Conservation (phyloP, 1,140 invertebrate species). For the Saccostrea echinata region DNA sequence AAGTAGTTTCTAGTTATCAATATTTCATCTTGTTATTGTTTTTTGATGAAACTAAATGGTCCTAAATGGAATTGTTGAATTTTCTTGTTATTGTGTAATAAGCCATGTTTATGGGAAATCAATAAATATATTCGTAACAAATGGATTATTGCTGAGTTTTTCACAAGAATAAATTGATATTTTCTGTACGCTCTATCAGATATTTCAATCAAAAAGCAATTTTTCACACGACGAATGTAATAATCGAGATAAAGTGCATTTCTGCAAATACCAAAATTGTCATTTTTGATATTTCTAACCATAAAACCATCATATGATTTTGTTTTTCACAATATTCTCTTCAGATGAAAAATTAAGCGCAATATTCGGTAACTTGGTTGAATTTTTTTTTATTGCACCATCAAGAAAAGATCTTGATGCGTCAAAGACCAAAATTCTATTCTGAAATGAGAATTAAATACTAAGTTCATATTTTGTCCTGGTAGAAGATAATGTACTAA, state of each 20-base stretch:
- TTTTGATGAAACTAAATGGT: neutral
- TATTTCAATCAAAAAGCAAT: conserved; percentile 18
- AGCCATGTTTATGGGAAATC: conserved; percentile 21
- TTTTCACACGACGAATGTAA: neutral
- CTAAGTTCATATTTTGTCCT: too few species aligned
- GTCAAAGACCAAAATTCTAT: too few species aligned
- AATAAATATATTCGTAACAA: conserved; percentile 1
- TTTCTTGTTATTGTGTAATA: conserved; percentile 38
- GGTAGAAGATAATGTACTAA: too few species aligned
- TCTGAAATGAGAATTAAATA: too few species aligned
- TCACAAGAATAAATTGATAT: conserved; percentile 10
- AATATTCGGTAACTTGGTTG: too few species aligned
- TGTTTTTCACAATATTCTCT: neutral
- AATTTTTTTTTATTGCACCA: too few species aligned
- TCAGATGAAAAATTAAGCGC: neutral
- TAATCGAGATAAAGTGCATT: neutral
- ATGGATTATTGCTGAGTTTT: neutral
- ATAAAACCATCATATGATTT: neutral
- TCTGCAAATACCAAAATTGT: neutral
- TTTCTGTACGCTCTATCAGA: neutral
- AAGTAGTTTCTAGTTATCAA: neutral
- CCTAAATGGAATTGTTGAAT: neutral
- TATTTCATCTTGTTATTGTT: conserved; percentile 18
- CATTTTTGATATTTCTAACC: neutral
- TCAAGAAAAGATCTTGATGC: too few species aligned